Evolutionary conservation across 2,797 vertebrate species (phyloP), one percentile per base, ranked within the genome.

Genomic region (Coilia nasus): DNA sequence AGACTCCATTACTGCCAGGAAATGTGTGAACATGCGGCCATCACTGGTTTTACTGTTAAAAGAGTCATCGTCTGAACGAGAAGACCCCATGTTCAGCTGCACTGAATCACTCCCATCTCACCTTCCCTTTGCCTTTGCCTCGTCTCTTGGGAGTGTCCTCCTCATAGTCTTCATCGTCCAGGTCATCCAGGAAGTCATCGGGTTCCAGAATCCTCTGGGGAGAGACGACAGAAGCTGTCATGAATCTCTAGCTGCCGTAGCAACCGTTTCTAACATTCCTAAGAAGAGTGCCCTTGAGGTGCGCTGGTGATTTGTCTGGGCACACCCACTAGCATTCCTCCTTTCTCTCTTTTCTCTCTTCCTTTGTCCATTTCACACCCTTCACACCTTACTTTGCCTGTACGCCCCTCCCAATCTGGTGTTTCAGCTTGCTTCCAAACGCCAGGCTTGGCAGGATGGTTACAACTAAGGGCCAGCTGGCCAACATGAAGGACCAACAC

Each of bases 161-260:
- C 86, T 99, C 98, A 9, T 99, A 99, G 90, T 99, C 98, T 90
- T 99, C 97, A 1, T 99, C 98, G 0, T 99, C 98, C 50, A 98
- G 89, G 87, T 99, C 97, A 0, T 99, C 98, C 87, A 99, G 91
- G 93, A 97, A 99, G 93, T 99, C 98, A 0, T 99, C 98, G 0
- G 97, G 97, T 83, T 99, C 97, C 0, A 99, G 88, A 85, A 99
- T 96, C 90, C 96, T 96, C 98, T 99, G 71, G 7, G 82, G 2
- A n/a, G 4, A 17, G 82, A 59, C 15, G 25, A 6, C 56, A 59
- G 80, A 81, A 17, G 41, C 2, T 12, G 25, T 78, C 71, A 44
- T 78, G 15, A 78, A 78, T 78, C 71, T 78, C 31, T 12, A 78
- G 7, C 17, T 44, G 71, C 71, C 17, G 35, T 44, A 7, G 31